These are phyloP conservation scores for Trilocha varians DNA, from an alignment of 2,888 invertebrate genomes.

Conservation along the genomic window DNA sequence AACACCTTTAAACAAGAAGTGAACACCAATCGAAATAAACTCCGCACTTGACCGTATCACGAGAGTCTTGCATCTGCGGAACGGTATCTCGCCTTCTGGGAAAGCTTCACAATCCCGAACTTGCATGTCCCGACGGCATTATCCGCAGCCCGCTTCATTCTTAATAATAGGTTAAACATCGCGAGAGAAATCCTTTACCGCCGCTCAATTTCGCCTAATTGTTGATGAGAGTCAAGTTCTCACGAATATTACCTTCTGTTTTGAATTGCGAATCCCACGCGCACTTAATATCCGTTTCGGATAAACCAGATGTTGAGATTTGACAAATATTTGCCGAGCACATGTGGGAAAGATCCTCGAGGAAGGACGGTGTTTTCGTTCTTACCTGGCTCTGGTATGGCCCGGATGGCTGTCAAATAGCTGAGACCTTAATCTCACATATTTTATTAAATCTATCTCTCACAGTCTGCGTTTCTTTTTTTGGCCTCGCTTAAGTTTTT, in stretches of 20 bases:
- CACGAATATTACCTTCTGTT: slow-evolving; percentile 64
- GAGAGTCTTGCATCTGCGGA: slow-evolving; percentile 60
- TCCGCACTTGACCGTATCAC: slow-evolving; percentile 67
- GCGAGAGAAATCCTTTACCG: slow-evolving; percentile 51
- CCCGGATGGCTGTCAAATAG: slow-evolving; percentile 18
- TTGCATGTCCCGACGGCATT: slow-evolving; percentile 67
- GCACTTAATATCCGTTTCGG: slow-evolving; percentile 44
- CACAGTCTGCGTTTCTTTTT: too few relatives aligned
- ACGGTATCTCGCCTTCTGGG: slow-evolving; percentile 69
- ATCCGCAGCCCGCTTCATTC: slow-evolving; percentile 41
- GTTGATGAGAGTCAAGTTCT: slow-evolving; percentile 56
- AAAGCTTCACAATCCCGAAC: slow-evolving; percentile 64
- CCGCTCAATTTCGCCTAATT: slow-evolving; percentile 65
- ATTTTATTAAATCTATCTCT: too few relatives aligned
- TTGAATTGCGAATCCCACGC: slow-evolving; percentile 62
- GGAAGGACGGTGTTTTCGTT: slow-evolving; percentile 35
- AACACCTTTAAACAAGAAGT: slow-evolving; percentile 67
- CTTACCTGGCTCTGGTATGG: slow-evolving; percentile 37
- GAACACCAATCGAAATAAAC: slow-evolving; percentile 64
- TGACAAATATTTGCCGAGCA: slow-evolving; percentile 44
- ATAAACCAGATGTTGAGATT: slow-evolving; percentile 47
- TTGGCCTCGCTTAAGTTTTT: slow-evolving; percentile 42
- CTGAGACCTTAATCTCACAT: slow-evolving; percentile 41
- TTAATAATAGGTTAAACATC: slow-evolving; percentile 65
- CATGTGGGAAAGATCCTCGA: slow-evolving; percentile 36